Evolutionary conservation across 2,113 vertebrate genomes (phyloP).

Genomic region (Gymnorhina tibicen): DNA sequence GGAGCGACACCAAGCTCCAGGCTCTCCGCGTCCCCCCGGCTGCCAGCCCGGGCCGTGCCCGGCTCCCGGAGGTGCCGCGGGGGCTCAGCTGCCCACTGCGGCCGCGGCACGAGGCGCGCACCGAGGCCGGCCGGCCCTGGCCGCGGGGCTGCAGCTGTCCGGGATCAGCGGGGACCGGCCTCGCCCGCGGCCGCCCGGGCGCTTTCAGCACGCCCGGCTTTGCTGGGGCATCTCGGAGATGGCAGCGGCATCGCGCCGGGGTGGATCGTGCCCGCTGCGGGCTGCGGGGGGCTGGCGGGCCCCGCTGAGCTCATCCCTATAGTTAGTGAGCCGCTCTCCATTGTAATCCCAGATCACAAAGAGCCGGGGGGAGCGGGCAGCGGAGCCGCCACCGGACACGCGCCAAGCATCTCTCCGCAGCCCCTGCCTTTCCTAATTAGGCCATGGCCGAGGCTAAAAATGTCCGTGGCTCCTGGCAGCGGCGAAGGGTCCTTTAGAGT

Average conservation of each 20-base stretch:
- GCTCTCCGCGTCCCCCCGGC: background rate
- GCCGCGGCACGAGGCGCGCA: background rate
- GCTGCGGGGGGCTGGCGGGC: background rate
- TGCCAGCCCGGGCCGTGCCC: background rate
- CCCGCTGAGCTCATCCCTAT: conserved; percentile 68
- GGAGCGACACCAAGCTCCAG: background rate
- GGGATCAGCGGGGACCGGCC: background rate
- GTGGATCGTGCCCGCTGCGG: fast-evolving
- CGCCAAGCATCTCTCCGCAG: conserved; percentile 55
- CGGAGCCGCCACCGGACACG: background rate
- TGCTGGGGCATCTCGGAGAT: background rate
- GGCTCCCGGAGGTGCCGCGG: background rate
- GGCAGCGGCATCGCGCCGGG: fast-evolving
- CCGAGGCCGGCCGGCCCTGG: background rate
- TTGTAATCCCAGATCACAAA: conserved; percentile 72
- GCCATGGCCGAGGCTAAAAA: conserved; percentile 54
- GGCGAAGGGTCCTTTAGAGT: conserved; percentile 31
- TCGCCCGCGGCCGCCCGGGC: background rate
- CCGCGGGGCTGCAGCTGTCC: background rate
- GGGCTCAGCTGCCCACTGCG: background rate
- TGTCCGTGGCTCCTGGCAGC: conserved; percentile 32
- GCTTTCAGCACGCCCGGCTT: background rate
- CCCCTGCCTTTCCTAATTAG: conserved; percentile 72
- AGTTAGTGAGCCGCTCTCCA: conserved; percentile 54
- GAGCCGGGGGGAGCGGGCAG: conserved; percentile 4